Conservation (phyloP, 1,140 invertebrate genomes). For the Trialeurodes vaporariorum region DNA sequence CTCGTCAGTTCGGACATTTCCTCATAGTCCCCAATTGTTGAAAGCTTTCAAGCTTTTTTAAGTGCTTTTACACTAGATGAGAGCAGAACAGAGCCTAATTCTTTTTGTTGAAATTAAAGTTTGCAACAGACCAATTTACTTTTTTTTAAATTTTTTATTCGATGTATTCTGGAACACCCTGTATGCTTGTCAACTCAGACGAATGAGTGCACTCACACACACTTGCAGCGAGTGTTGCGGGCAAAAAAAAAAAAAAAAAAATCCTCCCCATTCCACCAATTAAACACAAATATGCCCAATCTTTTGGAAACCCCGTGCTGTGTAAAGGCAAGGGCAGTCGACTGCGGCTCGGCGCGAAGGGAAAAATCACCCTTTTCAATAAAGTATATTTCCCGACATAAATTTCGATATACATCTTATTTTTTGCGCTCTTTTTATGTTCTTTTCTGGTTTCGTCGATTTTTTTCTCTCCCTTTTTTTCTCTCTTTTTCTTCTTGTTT, state of each 20-base stretch:
- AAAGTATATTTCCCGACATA: neutral
- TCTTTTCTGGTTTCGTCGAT: neutral
- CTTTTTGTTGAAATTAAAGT: too few relatives aligned
- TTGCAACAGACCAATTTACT: too few relatives aligned
- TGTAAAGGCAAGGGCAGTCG: too few relatives aligned
- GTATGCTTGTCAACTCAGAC: neutral
- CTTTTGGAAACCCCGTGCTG: neutral
- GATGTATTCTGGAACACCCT: neutral
- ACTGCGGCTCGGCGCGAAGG: too few relatives aligned
- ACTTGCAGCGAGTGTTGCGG: neutral
- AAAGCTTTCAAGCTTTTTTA: too few relatives aligned
- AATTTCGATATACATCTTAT: conserved; percentile 1
- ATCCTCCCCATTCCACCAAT: neutral
- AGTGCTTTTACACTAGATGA: too few relatives aligned
- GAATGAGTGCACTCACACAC: too few relatives aligned
- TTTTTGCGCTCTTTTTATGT: neutral
- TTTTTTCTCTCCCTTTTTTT: neutral
- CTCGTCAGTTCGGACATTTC: too few relatives aligned
- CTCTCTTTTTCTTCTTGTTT: neutral
- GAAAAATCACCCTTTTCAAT: neutral
- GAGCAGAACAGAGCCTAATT: too few relatives aligned
- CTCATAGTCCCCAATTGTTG: too few relatives aligned
- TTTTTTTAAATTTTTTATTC: too few relatives aligned
- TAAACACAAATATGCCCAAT: neutral
- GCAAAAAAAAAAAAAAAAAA: too few relatives aligned